Percentiles rank a stretch among this genome's conserved stretches.
Conservation (phyloP, 2,888 invertebrate genomes). For the Patella ulyssiponensis region DNA sequence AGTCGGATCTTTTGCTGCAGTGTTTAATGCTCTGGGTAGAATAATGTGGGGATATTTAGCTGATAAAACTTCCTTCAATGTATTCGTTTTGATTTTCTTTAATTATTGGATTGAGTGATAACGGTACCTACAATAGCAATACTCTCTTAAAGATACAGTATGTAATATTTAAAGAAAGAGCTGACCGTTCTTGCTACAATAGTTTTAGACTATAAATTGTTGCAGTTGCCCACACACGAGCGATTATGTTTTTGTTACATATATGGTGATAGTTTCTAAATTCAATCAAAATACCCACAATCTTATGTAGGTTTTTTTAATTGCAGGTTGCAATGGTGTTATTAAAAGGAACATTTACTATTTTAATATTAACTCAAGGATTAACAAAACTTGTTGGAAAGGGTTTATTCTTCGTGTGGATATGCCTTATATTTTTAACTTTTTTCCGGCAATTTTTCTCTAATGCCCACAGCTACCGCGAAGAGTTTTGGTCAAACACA, state of each 20-base stretch:
- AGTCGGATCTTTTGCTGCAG: slow-evolving; percentile 73
- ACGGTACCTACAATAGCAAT: neutral
- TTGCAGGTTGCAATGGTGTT: slow-evolving; percentile 48
- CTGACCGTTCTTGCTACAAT: too few species aligned
- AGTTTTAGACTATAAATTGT: neutral
- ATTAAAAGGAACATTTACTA: slow-evolving; percentile 43
- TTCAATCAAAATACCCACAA: neutral
- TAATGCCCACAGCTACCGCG: slow-evolving; percentile 69
- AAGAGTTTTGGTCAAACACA: slow-evolving; percentile 68
- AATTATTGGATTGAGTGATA: neutral
- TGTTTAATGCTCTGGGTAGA: slow-evolving; percentile 73
- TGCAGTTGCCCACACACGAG: too few species aligned
- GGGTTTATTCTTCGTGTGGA: slow-evolving; percentile 63
- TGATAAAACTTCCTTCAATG: slow-evolving; percentile 72
- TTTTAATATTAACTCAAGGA: slow-evolving; percentile 47
- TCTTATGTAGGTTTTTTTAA: slow-evolving; percentile 3
- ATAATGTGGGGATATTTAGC: slow-evolving; percentile 73
- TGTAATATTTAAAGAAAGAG: too few species aligned
- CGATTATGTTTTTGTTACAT: neutral
- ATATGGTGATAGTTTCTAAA: too few species aligned
- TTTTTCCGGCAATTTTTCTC: slow-evolving; percentile 69
- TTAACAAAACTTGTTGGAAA: slow-evolving; percentile 56
- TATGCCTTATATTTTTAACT: slow-evolving; percentile 66
- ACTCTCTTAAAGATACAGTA: too few species aligned
- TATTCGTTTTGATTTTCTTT: slow-evolving; percentile 39